Base-by-base conservation (phyloP, 2,113 vertebrate species). In the Rhombomys opimus region DNA sequence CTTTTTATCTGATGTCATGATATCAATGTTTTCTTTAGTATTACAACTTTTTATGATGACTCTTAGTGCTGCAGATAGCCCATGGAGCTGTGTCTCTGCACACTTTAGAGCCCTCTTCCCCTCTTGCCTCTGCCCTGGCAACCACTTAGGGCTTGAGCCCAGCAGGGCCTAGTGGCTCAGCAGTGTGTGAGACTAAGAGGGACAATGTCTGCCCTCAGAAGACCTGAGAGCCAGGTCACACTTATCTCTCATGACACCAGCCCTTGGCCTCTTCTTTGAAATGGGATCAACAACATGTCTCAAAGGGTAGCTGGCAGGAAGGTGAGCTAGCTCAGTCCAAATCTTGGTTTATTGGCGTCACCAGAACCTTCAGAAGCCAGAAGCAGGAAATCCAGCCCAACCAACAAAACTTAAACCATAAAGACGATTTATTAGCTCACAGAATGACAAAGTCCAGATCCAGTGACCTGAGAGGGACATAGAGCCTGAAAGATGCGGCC, bases 381-480 rank as follows among this genome's bases (percentile, higher is more conserved):
- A 25, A 90, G 67, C 76, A 72, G 97, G 86, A 93, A 96, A 92
- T 73, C 35, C 63, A 94, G 86, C 30, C 67, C 75, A 57, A 32
- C 18, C 75, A 57, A 32, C 18, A 50, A 52, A 87, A 68, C 54
- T 68, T 68, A 50, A 85, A 35, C 15, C 50, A 63, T 68, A 87
- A 87, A 93, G 75, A 73, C 57, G 87, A 59, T 87, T 93, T 92
- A 70, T 46, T 63, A 76, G 81, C 63, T 89, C n/a, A 41, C 2
- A 72, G 82, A 82, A 91, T 46, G 84, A 25, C 78, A 41, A 91
- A 89, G 75, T 89, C 57, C 52, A 90, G 78, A 27, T 12, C 67
- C 76, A 77, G 46, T 32, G 41, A 32, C 65, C 68, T 32, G 2
- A 30, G 84, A 8, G 63, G 78, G 54, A 68, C 61, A 78, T 8